Base-by-base conservation (phyloP, 37 sponge, comb jelly and placozoan genomes). In the Aplysina aerophoba region DNA sequence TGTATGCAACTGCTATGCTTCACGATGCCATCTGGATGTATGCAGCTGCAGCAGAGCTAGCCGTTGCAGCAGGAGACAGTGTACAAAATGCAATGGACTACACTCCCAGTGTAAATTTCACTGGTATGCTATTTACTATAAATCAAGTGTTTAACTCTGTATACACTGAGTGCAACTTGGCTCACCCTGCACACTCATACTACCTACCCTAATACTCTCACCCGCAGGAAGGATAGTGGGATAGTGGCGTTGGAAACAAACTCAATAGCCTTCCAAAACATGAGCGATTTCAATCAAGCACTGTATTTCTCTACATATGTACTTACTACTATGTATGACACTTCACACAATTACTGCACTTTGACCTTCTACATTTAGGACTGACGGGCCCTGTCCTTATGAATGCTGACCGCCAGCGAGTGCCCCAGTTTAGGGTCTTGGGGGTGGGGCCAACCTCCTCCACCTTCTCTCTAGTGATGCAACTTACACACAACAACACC, bases 21-120 rank as follows among this genome's bases (percentile, higher is more conserved):
- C 73, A 71, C 16, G 73, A 71, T 35, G 73, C 73, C 20, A 33
- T 71, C 33, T 71, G 73, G 73, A 4, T 71, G 31, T 35, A 71
- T 15, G 35, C 37, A 5, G 34, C 31, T 35, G 31, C 73, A 28
- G 31, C 30, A 21, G 73, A 28, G 6, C n/a, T 27, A 12, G 73
- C 73, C 21, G 6, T 71, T 4, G 37, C 36, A 35, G 73, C 31
- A 8, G 37, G 37, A 35, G 73, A 33, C 37, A 71, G 31, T 35
- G 35, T 21, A 30, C 36, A 5, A 71, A 33, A 71, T 71, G 73
- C 37, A 30, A 19, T 71, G 35, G 28, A 33, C 20, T 71, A 71
- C 16, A 3, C 30, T 19, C 2, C 73, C 6, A 33, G 13, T 27
- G 73, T 71, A 11, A 71, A 71, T 35, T 71, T 71, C 20, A 71